Base-by-base conservation (phyloP, 2,113 vertebrate genomes). In the Hemiprocne comata region DNA sequence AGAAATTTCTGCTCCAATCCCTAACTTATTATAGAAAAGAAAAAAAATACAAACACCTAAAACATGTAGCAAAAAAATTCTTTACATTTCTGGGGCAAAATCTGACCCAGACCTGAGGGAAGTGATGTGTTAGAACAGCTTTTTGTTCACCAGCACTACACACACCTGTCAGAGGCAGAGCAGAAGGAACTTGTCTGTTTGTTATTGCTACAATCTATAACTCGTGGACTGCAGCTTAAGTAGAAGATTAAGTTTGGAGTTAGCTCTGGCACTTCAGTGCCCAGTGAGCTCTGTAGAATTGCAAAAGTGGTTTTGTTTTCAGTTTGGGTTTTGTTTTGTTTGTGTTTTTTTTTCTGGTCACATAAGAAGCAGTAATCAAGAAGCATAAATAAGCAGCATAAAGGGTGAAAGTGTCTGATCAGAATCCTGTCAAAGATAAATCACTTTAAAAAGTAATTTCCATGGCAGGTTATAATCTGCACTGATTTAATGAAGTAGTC, bases 381-480 rank as follows among this genome's bases (percentile, higher is more conserved):
- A 72, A 85, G 24, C 57, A 36, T 46, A 58, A 76, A 48, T 29
- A 77, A 64, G 24, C 57, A 69, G 42, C 67, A 34, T 36, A 38
- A 83, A 90, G 82, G 64, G 62, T 80, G n/a, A 64, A 77, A 90
- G 48, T 87, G 38, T 87, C 73, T 89, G 70, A 61, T 13, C 53
- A 78, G 84, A 69, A 55, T 36, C 10, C 10, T 81, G 33, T 75
- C 70, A 74, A 69, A 17, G 72, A 46, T 9, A 78, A 82, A 89
- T 85, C 9, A 69, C 76, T 92, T 75, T 36, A 53, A 57, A 75
- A 94, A 93, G 89, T 87, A 51, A 89, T 94, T 96, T 95, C 86
- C 82, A 69, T 75, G 70, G 80, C 94, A 94, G 77, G 91, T 94
- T 94, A 91, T 94, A 94, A 94, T 90, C 87, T 87, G 53, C 70